Evolutionary conservation across 2,797 vertebrate genomes (phyloP), one percentile per base, ranked within the genome.

Genomic region (Spinus pinus): DNA sequence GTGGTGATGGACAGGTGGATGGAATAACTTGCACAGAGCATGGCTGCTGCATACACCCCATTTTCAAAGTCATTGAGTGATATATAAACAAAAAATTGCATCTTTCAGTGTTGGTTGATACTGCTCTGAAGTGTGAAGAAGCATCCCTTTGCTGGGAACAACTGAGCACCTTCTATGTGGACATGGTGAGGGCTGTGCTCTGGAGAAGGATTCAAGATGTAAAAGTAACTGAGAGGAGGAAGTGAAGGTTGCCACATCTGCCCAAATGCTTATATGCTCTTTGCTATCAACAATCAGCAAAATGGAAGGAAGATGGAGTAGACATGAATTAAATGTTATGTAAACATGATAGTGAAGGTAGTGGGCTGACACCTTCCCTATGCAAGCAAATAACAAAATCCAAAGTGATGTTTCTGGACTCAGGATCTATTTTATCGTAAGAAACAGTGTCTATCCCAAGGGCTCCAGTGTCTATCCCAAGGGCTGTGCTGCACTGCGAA

Each of bases 11-110:
- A 16, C 13, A 54, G 6, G 5, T 44, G 12, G 25, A 42, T 31
- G 33, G 16, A 41, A 13, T 74, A 88, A 71, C 21, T 66, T 20
- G 13, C 18, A 35, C 0, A 42, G 41, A 33, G 3, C 0, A 1
- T 66, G 23, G 37, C 31, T 53, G 31, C 62, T 60, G 37, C 62
- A 24, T 20, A 56, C 9, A 37, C 17, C 7, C 16, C 6, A 37
- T 65, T 85, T 64, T 58, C 50, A 61, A 78, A 78, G 42, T 18
- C 24, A 57, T 31, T 0, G 19, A 46, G 37, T 1, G 11, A 39
- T 69, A 7, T 41, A 51, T 13, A 50, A 60, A 81, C 0, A 1
- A 61, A 86, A 57, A 61, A 49, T 2, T n/a, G 2, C 16, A 58
- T 23, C 12, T 91, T 72, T 88, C 30, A 6, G 7, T 31, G 22